These are phyloP conservation scores for Plectus sambesii DNA, from an alignment of 1,140 invertebrate species.

Conservation along the genomic window DNA sequence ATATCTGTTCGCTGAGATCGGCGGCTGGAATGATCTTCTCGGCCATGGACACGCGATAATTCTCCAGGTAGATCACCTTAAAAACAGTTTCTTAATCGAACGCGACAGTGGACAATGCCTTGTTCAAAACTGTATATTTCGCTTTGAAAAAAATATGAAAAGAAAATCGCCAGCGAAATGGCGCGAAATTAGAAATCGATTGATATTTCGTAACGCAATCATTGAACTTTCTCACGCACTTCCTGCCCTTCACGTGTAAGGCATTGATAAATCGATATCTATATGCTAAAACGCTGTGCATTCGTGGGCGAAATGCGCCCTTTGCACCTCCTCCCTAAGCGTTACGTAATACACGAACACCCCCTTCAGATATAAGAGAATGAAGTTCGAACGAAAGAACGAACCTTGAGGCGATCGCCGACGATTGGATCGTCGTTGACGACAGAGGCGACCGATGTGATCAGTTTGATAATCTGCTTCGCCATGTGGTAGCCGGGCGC, in stretches of 20 bases:
- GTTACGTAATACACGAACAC: no score
- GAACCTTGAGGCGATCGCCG: constrained; percentile 77
- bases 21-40: constrained; percentile 97
- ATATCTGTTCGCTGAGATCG: constrained; percentile 95
- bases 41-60: constrained; percentile 92
- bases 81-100: constrained; percentile 16
- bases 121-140: not conserved
- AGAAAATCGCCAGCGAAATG: no score
- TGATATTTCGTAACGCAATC: not conserved
- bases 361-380: no score
- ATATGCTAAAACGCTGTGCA: no score
- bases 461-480: constrained; percentile 95
- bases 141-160: not conserved
- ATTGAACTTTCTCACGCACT: no score
- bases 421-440: constrained; percentile 96
- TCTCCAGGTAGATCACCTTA: constrained; percentile 79
- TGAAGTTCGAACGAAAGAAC: constrained; percentile 10
- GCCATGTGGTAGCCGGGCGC: constrained; percentile 96
- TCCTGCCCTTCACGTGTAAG: no score
- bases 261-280: no score
- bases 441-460: constrained; percentile 75
- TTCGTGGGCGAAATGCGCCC: no score
- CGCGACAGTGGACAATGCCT: no score
- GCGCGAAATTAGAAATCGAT: not conserved
- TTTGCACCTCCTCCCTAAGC: no score